A percentile compares a stretch with the other conserved stretches of the same genome.
Evolutionary conservation across 1,140 invertebrate genomes (phyloP).

Genomic region (Caerostris darwini): DNA sequence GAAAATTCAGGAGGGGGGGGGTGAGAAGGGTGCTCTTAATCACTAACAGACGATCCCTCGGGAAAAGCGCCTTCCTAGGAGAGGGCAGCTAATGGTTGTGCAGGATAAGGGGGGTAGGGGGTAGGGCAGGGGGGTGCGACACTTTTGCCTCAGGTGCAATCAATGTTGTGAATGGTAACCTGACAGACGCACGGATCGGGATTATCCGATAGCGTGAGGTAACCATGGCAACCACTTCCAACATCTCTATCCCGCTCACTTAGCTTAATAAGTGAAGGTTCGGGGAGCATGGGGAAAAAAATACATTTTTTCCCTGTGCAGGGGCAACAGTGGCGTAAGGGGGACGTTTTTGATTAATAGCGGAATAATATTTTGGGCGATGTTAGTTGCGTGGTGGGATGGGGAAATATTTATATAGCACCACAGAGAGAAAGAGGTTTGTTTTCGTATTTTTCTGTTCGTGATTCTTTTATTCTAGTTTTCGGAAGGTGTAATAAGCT

Average conservation of each 20-base stretch:
- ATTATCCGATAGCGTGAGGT: slow-evolving; percentile 75
- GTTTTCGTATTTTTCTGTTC: not conserved
- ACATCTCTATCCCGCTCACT: slow-evolving; percentile 69
- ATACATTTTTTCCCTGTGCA: not conserved
- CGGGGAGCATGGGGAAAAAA: not conserved
- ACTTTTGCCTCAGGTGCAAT: slow-evolving; percentile 69
- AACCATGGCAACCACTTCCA: slow-evolving; percentile 52
- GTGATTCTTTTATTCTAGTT: not conserved
- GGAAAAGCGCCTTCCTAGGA: slow-evolving; percentile 8
- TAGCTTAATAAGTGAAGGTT: slow-evolving; percentile 74
- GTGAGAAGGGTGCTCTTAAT: slow-evolving; percentile 20
- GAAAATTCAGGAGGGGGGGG: not conserved
- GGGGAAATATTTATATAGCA: slow-evolving; percentile 17
- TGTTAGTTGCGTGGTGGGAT: slow-evolving; percentile 24
- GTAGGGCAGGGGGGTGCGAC: slow-evolving; percentile 58
- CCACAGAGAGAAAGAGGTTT: not conserved
- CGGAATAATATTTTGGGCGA: slow-evolving; percentile 40
- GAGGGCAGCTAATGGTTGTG: slow-evolving; percentile 53
- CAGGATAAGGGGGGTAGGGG: not conserved
- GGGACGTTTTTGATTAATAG: slow-evolving; percentile 44
- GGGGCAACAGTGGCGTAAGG: slow-evolving; percentile 35
- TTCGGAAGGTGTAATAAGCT: not conserved
- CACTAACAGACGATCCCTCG: slow-evolving; percentile 12
- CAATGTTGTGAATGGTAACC: slow-evolving; percentile 74
- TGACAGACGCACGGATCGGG: slow-evolving; percentile 68